These are phyloP conservation scores for Vanessa cardui DNA, from an alignment of 2,888 invertebrate genomes.

Conservation along the genomic window DNA sequence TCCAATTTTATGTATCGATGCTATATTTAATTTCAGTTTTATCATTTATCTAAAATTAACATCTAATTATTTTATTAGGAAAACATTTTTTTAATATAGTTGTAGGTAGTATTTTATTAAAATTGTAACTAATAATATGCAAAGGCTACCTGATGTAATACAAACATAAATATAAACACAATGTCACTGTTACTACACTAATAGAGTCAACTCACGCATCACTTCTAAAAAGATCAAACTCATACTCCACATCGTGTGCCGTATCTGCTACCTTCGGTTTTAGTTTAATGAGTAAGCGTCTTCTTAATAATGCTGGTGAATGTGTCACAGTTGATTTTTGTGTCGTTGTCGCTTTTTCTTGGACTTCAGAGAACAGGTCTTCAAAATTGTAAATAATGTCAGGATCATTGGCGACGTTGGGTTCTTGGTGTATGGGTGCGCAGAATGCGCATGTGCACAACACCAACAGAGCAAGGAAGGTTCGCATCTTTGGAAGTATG, in stretches of 20 bases:
- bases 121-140: no score
- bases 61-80: no score
- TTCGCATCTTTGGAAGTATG: constrained; percentile 38
- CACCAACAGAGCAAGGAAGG: constrained; percentile 28
- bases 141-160: background rate
- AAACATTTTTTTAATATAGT: no score
- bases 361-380: background rate
- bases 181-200: background rate
- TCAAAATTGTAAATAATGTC: background rate
- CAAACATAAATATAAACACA: background rate
- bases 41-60: no score
- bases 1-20: no score
- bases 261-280: background rate
- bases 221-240: constrained; percentile 32
- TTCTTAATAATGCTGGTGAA: constrained; percentile 14
- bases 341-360: background rate
- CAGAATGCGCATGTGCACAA: constrained; percentile 27
- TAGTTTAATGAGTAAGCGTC: constrained; percentile 17
- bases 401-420: background rate
- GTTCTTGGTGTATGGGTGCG: constrained; percentile 4
- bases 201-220: background rate
- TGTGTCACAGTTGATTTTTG: background rate
- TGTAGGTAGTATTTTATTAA: no score
- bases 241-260: constrained; percentile 24
- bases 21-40: no score